A percentile compares a stretch with the other conserved stretches of the same genome.
These are phyloP conservation scores for Erannis defoliaria DNA, from an alignment of 2,888 invertebrate species.

Conservation along the genomic window DNA sequence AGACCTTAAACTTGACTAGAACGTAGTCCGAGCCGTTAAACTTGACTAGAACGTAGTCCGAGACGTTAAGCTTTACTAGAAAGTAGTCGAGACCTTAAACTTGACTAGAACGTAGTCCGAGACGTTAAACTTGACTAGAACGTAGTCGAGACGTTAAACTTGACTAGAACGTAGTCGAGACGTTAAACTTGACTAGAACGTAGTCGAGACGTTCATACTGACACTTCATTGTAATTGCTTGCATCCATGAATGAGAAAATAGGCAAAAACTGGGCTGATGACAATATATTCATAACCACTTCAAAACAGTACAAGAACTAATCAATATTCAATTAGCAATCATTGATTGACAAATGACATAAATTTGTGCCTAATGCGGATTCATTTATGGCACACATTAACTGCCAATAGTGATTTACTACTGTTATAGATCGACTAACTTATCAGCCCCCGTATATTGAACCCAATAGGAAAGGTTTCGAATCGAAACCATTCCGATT, in stretches of 20 bases:
- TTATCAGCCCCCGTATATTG: not conserved
- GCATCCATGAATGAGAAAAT: not conserved
- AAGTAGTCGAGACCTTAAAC: no score
- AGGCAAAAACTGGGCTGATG: not conserved
- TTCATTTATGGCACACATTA: constrained; percentile 21
- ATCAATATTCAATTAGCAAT: constrained; percentile 18
- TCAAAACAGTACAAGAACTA: constrained; percentile 6
- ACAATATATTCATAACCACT: constrained; percentile 16
- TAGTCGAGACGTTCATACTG: not conserved
- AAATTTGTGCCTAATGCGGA: constrained; percentile 11
- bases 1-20: no score
- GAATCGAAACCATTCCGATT: no score
- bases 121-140: no score
- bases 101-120: no score
- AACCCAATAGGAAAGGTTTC: no score
- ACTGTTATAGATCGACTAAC: not conserved
- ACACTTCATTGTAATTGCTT: not conserved
- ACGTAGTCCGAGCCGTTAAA: no score
- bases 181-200: no score
- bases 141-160: no score
- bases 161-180: no score
- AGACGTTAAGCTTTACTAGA: no score
- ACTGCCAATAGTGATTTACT: constrained; percentile 34
- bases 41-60: no score
- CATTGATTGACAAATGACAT: constrained; percentile 28